Evolutionary conservation across 1,140 invertebrate species (phyloP), one percentile per base, ranked within the genome.

Genomic region (Drosophila suzukii): DNA sequence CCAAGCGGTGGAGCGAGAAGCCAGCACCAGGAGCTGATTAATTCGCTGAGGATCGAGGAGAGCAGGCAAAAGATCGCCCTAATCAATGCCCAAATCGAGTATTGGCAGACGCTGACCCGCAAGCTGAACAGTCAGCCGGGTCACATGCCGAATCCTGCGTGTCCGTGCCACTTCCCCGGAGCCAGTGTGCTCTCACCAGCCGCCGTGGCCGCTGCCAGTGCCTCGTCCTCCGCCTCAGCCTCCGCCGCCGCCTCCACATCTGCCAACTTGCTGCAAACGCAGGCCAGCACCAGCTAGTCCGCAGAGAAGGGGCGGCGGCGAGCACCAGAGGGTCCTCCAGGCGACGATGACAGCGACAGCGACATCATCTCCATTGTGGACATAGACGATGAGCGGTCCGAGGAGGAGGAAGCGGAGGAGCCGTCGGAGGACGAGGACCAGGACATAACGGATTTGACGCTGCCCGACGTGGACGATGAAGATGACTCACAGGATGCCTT

Each of bases 91-190:
- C 91, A 92, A 60, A 92, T 92, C 24, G 86, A 91, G 30, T 92
- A 92, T 27, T 92, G 91, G 91, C 80, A 86, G 12, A 91, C 90
- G n/a, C 46, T 92, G 11, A 92, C 91, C 17, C 88, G 91, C 50
- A 92, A 92, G 43, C 54, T 92, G 8, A 88, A 92, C 50, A 53
- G 76, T 6, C 84, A 91, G 41, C 10, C 63, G 6, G 51, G 39
- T 0, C 32, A 90, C 17, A 56, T 72, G 41, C 86, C 90, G 0
- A 91, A 79, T 72, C 90, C 90, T 5, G 57, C 90, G 7, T 91
- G 90, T 32, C 62, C 70, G 0, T 91, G 90, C 6, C 90, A 91
- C 44, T 91, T 90, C 44, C 91, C 91, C 0, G 91, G 79, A 4
- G 47, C 61, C 50, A 90, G 43, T 49, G 13, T 24, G 6, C 50